Conservation (phyloP, 2,797 vertebrate species). For the Coilia nasus region DNA sequence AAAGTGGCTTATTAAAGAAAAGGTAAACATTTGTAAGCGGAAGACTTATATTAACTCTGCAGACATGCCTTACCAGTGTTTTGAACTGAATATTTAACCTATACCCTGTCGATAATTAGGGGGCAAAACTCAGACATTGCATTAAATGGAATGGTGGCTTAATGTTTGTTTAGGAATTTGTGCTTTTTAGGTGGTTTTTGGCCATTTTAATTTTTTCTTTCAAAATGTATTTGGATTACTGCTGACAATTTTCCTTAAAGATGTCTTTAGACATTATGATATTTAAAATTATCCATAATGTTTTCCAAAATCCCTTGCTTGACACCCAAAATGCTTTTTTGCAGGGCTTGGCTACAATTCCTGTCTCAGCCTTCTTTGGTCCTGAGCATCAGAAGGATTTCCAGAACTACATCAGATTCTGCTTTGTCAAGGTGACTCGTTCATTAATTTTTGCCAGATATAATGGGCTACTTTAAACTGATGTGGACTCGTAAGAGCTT, state of each 20-base stretch:
- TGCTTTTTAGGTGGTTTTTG: not conserved
- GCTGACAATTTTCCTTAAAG: not conserved
- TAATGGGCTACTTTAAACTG: not conserved
- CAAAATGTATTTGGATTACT: not conserved
- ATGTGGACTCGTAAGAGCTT: not conserved
- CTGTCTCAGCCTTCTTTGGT: slow-evolving; percentile 86
- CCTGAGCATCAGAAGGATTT: slow-evolving; percentile 78
- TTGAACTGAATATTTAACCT: not conserved
- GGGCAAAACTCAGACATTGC: not conserved
- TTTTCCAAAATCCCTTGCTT: not conserved
- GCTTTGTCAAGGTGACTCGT: slow-evolving; percentile 89
- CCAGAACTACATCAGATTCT: slow-evolving; percentile 89
- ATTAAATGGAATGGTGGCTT: not conserved
- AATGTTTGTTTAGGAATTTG: not conserved
- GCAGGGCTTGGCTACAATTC: slow-evolving; percentile 90
- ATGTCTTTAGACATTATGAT: not conserved
- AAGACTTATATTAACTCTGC: not conserved
- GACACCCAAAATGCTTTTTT: not conserved
- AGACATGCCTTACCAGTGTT: not conserved
- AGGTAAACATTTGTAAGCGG: slow-evolving; percentile 72
- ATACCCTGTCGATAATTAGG: not conserved
- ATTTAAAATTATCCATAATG: not conserved
- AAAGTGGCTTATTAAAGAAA: slow-evolving; percentile 92
- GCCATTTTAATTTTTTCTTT: not conserved
- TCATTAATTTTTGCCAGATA: not conserved